Conservation (phyloP, 2,797 vertebrate species). For the Cryptoprocta ferox region DNA sequence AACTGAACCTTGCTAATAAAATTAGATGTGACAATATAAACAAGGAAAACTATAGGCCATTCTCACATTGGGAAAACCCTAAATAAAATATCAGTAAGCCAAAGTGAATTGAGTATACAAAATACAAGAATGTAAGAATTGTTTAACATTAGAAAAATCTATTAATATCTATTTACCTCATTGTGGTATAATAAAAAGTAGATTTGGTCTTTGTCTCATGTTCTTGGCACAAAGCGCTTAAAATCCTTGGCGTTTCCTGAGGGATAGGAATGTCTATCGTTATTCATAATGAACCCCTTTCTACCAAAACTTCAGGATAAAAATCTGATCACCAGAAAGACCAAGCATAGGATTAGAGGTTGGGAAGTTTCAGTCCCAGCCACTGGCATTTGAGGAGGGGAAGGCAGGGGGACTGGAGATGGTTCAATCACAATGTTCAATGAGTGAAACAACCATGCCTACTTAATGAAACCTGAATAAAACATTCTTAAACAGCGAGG, state of each 20-base stretch:
- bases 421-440: neutral
- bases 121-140: neutral
- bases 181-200: neutral
- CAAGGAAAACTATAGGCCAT: neutral
- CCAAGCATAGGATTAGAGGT: neutral
- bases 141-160: neutral
- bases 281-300: neutral
- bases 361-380: neutral
- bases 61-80: neutral
- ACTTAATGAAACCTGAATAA: neutral
- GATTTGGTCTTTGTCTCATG: neutral
- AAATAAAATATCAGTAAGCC: neutral
- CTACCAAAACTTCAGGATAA: neutral
- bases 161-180: neutral
- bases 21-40: neutral
- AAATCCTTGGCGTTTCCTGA: conserved; percentile 35
- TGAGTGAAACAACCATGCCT: neutral
- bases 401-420: neutral
- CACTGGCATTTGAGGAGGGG: neutral
- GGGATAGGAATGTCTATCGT: neutral
- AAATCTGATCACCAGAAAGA: neutral
- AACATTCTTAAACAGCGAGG: neutral
- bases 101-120: neutral
- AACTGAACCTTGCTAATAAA: neutral
- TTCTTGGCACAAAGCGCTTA: conserved; percentile 11